Evolutionary conservation across 2,888 invertebrate species (phyloP).

Genomic region (Drosophila setosimentum): DNA sequence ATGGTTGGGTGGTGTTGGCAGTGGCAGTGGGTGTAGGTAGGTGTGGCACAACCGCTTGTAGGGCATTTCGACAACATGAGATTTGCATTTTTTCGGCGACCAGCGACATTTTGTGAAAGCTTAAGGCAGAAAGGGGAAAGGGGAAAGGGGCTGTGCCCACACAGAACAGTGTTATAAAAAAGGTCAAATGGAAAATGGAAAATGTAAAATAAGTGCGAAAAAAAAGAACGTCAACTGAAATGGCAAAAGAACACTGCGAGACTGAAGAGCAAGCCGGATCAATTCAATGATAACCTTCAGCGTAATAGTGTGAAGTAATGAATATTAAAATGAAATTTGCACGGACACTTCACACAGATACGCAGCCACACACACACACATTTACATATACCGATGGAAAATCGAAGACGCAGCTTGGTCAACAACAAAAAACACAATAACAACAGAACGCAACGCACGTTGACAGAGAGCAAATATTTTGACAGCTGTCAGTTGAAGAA

Average conservation of each 20-base stretch:
- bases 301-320: slow-evolving; percentile 73
- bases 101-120: slow-evolving; percentile 33
- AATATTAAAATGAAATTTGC: slow-evolving; percentile 75
- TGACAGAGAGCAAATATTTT: slow-evolving; percentile 83
- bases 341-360: slow-evolving; percentile 38
- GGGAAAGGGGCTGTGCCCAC: background rate
- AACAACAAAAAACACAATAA: slow-evolving; percentile 11
- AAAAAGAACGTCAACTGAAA: slow-evolving; percentile 13
- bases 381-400: slow-evolving; percentile 16
- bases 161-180: slow-evolving; percentile 14
- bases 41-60: slow-evolving; percentile 38
- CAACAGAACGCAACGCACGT: slow-evolving; percentile 38
- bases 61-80: slow-evolving; percentile 27
- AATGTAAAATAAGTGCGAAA: slow-evolving; percentile 18
- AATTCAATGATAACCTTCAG: slow-evolving; percentile 58
- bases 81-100: slow-evolving; percentile 48
- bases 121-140: slow-evolving; percentile 28
- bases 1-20: background rate
- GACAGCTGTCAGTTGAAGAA: slow-evolving; percentile 87
- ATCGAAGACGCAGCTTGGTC: slow-evolving; percentile 35
- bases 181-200: slow-evolving; percentile 42
- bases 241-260: slow-evolving; percentile 10
- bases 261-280: slow-evolving; percentile 19
- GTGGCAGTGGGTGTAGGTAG: background rate
- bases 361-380: slow-evolving; percentile 8